A percentile compares a stretch with the other conserved stretches of the same genome.
phyloP scores from a whole-genome alignment of 2,797 vertebrate species.

The Trachops cirrhosus region DNA sequence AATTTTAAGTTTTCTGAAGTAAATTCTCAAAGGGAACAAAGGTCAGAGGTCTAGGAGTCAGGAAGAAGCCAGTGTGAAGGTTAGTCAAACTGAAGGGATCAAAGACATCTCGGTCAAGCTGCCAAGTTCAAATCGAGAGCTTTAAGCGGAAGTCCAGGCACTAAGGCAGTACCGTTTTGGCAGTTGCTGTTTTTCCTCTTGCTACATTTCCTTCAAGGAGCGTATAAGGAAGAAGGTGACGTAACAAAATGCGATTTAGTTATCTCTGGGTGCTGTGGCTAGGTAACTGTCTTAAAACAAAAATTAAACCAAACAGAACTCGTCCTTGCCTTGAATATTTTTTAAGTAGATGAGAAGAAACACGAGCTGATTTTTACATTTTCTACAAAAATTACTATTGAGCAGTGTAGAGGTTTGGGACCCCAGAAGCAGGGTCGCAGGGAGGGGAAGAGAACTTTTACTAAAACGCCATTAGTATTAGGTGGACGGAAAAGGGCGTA shows the following conservation, averaged over 20 bases:
- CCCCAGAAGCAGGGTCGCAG: background rate
- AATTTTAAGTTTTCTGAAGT: background rate
- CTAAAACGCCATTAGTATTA: background rate
- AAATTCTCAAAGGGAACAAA: background rate
- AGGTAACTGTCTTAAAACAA: background rate
- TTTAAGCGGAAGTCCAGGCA: background rate
- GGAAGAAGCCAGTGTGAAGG: background rate
- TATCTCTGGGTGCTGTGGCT: background rate
- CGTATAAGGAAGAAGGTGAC: background rate
- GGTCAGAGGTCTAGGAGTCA: background rate
- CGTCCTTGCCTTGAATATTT: background rate
- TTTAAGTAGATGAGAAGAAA: background rate
- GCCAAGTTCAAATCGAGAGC: background rate
- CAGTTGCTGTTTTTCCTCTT: background rate
- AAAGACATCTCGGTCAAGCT: background rate
- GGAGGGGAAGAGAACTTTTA: background rate
- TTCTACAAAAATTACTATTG: background rate
- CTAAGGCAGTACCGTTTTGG: no score
- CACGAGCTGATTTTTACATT: background rate
- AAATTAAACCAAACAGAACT: background rate
- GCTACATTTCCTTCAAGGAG: background rate
- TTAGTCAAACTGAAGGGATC: background rate
- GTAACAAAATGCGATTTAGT: background rate
- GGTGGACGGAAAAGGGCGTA: background rate
- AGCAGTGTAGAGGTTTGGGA: background rate